Conservation (phyloP, 2,797 vertebrate genomes). For the Catamblyrhynchus diadema region DNA sequence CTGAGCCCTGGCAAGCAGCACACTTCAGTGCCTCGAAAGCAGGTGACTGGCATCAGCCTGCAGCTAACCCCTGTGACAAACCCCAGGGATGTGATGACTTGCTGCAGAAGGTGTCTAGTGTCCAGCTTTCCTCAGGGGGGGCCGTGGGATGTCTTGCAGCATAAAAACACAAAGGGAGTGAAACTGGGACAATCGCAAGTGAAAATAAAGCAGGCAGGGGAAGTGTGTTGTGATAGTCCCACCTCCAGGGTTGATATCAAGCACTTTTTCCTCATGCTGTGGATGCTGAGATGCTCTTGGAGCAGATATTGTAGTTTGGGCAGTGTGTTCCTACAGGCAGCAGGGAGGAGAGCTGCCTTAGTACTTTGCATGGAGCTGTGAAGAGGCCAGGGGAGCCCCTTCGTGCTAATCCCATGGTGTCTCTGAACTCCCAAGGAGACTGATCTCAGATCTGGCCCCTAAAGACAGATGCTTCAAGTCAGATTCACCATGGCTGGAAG, state of each 20-base stretch:
- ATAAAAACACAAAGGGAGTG: neutral
- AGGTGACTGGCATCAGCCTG: conserved; percentile 25
- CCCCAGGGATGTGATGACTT: conserved; percentile 38
- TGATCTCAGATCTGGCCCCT: conserved; percentile 4
- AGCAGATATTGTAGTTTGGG: neutral
- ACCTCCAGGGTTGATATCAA: neutral
- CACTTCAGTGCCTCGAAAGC: neutral
- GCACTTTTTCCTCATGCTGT: neutral
- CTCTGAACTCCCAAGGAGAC: conserved; percentile 31
- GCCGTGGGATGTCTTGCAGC: neutral
- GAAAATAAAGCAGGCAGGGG: neutral
- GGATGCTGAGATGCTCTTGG: neutral
- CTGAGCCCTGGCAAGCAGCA: conserved; percentile 5
- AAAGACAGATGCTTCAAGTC: conserved; percentile 37
- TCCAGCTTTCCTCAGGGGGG: conserved; percentile 32
- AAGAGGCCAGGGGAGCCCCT: neutral
- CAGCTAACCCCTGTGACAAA: conserved; percentile 32
- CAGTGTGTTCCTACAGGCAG: neutral
- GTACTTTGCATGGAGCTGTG: accelerated
- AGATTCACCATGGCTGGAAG: conserved; percentile 32
- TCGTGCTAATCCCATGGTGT: conserved; percentile 19
- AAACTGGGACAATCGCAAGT: neutral
- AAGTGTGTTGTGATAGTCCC: neutral
- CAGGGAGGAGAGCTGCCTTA: neutral
- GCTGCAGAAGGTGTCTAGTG: conserved; percentile 50